These are phyloP conservation scores for Hephaestus fuliginosus DNA, from an alignment of 2,797 vertebrate genomes.

Conservation along the genomic window DNA sequence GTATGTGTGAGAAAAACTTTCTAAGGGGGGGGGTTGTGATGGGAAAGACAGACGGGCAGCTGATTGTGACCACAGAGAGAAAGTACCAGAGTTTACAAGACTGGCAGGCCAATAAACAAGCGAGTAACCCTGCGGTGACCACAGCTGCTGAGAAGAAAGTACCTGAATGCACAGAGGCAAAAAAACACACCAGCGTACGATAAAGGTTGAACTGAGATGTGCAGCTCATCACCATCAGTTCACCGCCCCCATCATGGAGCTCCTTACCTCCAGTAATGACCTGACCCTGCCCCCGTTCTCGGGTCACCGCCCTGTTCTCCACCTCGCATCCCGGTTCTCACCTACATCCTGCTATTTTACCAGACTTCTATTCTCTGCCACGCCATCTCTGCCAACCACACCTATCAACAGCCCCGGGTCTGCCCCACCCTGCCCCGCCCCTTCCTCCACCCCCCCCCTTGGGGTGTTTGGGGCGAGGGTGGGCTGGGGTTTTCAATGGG, in stretches of 20 bases:
- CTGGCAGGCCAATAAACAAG: not conserved
- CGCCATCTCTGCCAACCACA: conserved; percentile 60
- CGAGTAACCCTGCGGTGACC: conserved; percentile 12
- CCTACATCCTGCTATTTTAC: conserved; percentile 67
- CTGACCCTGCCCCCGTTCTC: conserved; percentile 17
- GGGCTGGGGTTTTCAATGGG: conserved; percentile 63
- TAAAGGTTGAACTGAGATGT: not conserved
- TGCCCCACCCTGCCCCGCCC: conserved; percentile 36
- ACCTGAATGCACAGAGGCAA: conserved; percentile 39
- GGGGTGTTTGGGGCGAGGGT: conserved; percentile 37
- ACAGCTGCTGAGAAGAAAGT: conserved; percentile 42
- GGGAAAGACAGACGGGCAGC: not conserved
- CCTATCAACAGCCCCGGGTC: conserved; percentile 45
- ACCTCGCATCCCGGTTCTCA: conserved; percentile 31
- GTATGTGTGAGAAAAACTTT: not conserved
- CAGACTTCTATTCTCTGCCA: conserved; percentile 41
- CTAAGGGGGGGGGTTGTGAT: not conserved
- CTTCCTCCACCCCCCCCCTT: conserved; percentile 30
- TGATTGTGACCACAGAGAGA: conserved; percentile 42
- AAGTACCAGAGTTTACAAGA: conserved; percentile 50
- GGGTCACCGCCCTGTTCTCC: conserved; percentile 5
- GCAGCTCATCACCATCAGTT: conserved; percentile 8
- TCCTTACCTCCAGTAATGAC: conserved; percentile 33
- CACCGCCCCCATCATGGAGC: not conserved
- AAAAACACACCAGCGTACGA: too few species aligned